Base-by-base conservation (phyloP, 2,113 vertebrate genomes). In the Corydoras maculifer region DNA sequence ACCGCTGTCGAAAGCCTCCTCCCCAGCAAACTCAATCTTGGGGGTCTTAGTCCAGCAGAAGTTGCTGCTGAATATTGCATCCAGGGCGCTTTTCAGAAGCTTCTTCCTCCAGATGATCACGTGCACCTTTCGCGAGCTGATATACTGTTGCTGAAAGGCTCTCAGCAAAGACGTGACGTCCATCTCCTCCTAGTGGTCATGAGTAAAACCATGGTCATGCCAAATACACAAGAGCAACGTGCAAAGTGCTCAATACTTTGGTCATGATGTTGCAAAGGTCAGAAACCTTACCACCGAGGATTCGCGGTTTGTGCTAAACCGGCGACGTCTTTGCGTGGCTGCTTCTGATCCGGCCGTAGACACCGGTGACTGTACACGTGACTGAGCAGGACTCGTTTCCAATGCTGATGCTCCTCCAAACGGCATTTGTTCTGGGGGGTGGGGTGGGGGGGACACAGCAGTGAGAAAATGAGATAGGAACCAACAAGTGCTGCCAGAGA, bases 21-120 rank as follows among this genome's bases (percentile, higher is more conserved):
- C 84, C 43, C 77, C 82, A 0, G 49, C 64, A 80, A 88, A 87
- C 62, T 76, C 69, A 43, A 88, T 7, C 0, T 74, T 0, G 10
- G 85, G 84, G 0, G 51, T 75, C 14, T 65, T 62, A 8, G 75
- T 82, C 83, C 82, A 87, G 59, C 59, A 59, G 75, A 89, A 89
- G 53, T 63, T 70, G 32, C 53, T 62, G 63, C 60, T 78, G 9
- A 53, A 74, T 7, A 78, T 5, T 5, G 18, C 31, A 31, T 68
- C n/a, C 13, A 63, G 50, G 2, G 68, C 68, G 53, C 51, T 71
- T 31, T 63, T 49, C n/a, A 78, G 63, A 4, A 78, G 54, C 12
- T 25, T 70, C 1, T 62, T 71, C 53, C 76, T 69, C 48, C 43
- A 18, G 31, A 74, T 13, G 12, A 48, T 35, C 55, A 78, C 18